These are phyloP conservation scores for Colinus virginianus DNA, from an alignment of 2,113 vertebrate species.

Conservation along the genomic window DNA sequence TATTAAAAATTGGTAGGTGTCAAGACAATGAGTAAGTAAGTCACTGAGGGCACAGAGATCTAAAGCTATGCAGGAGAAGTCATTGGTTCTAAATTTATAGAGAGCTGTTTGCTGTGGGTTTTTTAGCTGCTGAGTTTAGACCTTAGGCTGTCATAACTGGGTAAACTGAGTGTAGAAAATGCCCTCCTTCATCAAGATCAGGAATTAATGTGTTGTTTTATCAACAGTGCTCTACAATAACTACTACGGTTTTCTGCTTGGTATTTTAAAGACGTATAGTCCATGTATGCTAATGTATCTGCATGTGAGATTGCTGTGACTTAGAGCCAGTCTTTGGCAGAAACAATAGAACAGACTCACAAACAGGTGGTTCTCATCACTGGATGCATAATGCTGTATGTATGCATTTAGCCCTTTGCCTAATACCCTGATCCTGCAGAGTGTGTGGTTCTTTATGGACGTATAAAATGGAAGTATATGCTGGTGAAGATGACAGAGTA, in stretches of 20 bases:
- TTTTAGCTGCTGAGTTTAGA: background rate
- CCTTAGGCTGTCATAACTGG: background rate
- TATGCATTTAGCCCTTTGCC: background rate
- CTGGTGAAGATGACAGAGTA: background rate
- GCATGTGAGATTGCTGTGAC: background rate
- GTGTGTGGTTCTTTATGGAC: background rate
- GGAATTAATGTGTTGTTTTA: background rate
- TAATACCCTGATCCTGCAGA: background rate
- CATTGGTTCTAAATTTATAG: background rate
- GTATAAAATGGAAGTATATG: background rate
- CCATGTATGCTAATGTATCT: background rate
- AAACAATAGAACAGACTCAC: slow-evolving; percentile 23
- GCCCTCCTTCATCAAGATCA: background rate
- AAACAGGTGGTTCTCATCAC: slow-evolving; percentile 62
- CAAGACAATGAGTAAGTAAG: background rate
- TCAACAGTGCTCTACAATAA: background rate
- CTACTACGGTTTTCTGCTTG: background rate
- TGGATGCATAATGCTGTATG: slow-evolving; percentile 4
- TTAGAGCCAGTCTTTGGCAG: slow-evolving; percentile 5
- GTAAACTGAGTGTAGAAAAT: background rate
- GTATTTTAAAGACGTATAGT: background rate
- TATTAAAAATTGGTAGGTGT: background rate
- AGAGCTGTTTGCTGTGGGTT: background rate
- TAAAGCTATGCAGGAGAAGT: background rate
- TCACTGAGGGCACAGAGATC: accelerated